Evolutionary conservation across 2,888 invertebrate genomes (phyloP).

Genomic region (Branchipolynoe longqiensis): DNA sequence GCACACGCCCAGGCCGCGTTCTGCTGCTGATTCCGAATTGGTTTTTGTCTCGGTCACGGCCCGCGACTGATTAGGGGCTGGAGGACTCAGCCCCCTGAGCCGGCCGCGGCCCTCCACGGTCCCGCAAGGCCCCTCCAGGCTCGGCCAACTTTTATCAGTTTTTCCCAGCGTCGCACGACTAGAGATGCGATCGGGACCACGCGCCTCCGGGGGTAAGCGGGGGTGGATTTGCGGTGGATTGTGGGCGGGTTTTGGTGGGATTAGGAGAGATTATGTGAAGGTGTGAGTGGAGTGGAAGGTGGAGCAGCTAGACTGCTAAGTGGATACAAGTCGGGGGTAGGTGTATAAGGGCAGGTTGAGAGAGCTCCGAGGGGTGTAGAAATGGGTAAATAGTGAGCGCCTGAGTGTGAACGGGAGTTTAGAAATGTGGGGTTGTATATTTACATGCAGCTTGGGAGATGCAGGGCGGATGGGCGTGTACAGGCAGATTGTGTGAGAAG

Average conservation of each 20-base stretch:
- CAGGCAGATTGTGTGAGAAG: neutral
- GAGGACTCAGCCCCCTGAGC: neutral
- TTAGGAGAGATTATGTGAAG: conserved; percentile 35
- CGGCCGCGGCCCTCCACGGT: neutral
- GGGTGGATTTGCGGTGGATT: conserved; percentile 45
- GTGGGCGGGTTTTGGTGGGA: neutral
- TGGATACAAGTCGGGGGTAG: neutral
- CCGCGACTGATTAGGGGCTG: conserved; percentile 21
- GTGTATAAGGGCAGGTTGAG: neutral
- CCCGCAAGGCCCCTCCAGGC: neutral
- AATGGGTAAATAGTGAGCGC: no score
- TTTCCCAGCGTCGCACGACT: neutral
- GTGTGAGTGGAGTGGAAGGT: neutral
- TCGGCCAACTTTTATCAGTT: conserved; percentile 38
- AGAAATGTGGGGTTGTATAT: no score
- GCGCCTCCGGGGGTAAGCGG: neutral
- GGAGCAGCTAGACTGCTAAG: neutral
- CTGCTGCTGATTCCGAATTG: conserved; percentile 27
- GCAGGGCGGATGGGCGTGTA: neutral
- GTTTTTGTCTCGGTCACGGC: conserved; percentile 40
- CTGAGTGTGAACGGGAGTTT: no score
- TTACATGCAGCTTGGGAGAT: no score
- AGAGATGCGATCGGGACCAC: neutral
- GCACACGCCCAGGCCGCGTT: no score
- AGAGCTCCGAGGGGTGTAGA: no score